These are phyloP conservation scores for Temnothorax curvispinosus DNA, from an alignment of 1,140 invertebrate species.

Conservation along the genomic window DNA sequence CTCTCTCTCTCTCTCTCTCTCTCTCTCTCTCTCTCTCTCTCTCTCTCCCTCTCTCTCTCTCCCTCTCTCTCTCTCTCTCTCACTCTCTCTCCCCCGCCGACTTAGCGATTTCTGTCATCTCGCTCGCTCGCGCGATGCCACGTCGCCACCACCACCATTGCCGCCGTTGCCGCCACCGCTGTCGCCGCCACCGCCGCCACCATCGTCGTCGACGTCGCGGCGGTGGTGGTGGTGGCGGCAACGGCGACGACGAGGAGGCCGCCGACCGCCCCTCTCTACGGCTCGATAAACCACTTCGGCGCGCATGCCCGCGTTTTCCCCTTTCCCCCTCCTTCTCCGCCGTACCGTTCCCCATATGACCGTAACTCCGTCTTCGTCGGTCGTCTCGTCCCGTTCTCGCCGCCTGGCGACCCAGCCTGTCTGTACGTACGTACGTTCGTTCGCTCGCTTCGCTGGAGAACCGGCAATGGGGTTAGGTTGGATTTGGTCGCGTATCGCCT, in stretches of 20 bases:
- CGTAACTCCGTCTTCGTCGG: conserved; percentile 48
- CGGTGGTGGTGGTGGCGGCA: neutral
- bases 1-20: neutral
- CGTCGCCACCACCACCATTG: conserved; percentile 39
- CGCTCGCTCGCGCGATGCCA: conserved; percentile 55
- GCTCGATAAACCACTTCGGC: conserved; percentile 73
- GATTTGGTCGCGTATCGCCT: conserved; percentile 80
- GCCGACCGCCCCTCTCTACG: conserved; percentile 71
- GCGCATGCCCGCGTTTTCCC: conserved; percentile 73
- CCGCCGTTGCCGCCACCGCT: neutral
- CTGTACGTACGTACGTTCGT: neutral
- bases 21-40: conserved; percentile 35
- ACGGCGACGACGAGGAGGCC: conserved; percentile 70
- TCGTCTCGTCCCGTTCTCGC: neutral
- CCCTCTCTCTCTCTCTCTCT: neutral
- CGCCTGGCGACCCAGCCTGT: conserved; percentile 65
- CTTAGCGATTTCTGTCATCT: conserved; percentile 12
- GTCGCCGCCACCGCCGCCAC: conserved; percentile 17
- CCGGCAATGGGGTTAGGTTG: conserved; percentile 81
- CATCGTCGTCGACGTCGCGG: conserved; percentile 9
- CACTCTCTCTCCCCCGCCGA: conserved; percentile 21
- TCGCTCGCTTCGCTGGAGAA: conserved; percentile 76
- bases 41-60: conserved; percentile 5
- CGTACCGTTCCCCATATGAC: conserved; percentile 52
- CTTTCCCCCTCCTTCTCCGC: conserved; percentile 34